phyloP scores from a whole-genome alignment of 2,797 vertebrate species.

The Pagetopsis macropterus region DNA sequence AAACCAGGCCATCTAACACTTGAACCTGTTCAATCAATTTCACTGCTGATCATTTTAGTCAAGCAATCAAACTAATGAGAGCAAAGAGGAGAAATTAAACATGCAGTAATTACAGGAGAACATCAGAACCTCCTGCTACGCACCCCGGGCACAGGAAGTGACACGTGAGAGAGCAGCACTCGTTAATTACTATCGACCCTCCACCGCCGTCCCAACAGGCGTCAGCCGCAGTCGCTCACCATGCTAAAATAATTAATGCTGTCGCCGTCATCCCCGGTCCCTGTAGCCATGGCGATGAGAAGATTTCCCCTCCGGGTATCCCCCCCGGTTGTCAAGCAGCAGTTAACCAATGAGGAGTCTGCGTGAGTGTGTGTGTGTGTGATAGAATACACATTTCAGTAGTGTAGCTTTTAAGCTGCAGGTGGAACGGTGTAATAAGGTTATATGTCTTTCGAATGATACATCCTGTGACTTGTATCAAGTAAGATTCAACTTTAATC shows the following conservation, averaged over 20 bases:
- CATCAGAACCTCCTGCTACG: constrained; percentile 57
- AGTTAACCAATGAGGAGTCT: constrained; percentile 58
- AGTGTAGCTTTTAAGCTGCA: constrained; percentile 35
- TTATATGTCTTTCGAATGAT: not conserved
- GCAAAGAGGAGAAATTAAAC: constrained; percentile 54
- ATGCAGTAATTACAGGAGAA: constrained; percentile 65
- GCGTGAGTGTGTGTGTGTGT: constrained; percentile 18
- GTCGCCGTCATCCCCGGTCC: constrained; percentile 72
- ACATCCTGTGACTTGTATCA: constrained; percentile 8
- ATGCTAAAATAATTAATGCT: constrained; percentile 82
- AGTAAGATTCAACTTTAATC: not conserved
- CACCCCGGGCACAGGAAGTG: constrained; percentile 78
- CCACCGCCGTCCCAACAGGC: constrained; percentile 74
- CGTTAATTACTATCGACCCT: constrained; percentile 83
- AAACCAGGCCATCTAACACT: not conserved
- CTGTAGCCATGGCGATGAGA: constrained; percentile 81
- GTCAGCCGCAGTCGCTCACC: constrained; percentile 55
- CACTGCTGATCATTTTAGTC: constrained; percentile 36
- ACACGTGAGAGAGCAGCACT: constrained; percentile 79
- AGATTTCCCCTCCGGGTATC: constrained; percentile 61
- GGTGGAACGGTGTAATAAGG: constrained; percentile 12
- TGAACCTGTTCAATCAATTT: constrained; percentile 22
- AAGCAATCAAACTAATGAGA: constrained; percentile 55
- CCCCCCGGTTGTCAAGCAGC: constrained; percentile 60
- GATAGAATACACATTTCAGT: not conserved